phyloP scores from a whole-genome alignment of 2,113 vertebrate genomes.

The Catharus minimus region DNA sequence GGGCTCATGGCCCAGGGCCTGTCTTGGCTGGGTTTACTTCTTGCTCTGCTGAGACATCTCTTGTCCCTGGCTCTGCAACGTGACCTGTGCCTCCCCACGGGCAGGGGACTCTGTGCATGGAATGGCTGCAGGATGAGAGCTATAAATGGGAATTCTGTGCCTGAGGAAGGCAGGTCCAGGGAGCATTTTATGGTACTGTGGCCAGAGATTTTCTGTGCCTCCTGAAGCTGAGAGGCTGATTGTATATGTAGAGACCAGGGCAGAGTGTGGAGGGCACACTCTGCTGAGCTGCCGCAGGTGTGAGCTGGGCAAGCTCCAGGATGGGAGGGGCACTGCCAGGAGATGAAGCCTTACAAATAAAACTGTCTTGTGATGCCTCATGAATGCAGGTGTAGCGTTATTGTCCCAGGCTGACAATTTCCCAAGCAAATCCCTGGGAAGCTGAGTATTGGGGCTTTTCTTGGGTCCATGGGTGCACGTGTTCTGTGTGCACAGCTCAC shows the following conservation, averaged over 20 bases:
- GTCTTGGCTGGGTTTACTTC: background rate
- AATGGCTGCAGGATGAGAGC: background rate
- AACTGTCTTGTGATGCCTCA: accelerated
- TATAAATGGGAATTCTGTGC: background rate
- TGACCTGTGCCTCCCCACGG: accelerated
- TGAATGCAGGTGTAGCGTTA: accelerated
- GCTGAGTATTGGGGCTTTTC: background rate
- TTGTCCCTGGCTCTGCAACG: background rate
- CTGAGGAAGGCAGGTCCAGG: background rate
- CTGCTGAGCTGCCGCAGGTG: accelerated
- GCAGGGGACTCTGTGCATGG: background rate
- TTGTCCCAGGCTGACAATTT: background rate
- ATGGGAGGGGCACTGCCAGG: background rate
- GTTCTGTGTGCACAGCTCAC: accelerated
- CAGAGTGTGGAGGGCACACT: accelerated
- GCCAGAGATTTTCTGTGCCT: background rate
- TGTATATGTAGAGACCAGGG: background rate
- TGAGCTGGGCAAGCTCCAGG: accelerated
- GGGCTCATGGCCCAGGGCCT: background rate
- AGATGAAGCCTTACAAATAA: background rate
- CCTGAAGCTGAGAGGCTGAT: background rate
- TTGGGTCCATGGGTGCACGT: accelerated
- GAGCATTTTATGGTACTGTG: background rate
- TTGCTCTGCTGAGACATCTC: background rate
- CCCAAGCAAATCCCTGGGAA: background rate